phyloP scores from a whole-genome alignment of 2,113 vertebrate species.

The Pantherophis guttatus region DNA sequence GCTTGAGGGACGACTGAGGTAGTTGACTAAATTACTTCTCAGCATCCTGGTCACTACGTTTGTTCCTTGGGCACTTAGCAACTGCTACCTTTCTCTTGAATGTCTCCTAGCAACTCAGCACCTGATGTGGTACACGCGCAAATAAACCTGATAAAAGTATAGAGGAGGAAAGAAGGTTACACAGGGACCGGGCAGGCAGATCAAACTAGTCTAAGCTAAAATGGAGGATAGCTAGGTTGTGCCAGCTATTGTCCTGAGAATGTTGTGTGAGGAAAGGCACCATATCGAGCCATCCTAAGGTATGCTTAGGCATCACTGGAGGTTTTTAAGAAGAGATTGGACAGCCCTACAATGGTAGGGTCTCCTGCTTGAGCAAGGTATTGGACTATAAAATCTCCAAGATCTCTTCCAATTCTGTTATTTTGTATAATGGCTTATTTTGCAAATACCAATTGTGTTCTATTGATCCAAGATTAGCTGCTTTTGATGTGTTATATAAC shows the following conservation, averaged over 20 bases:
- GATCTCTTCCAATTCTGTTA: not conserved
- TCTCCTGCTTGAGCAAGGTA: not conserved
- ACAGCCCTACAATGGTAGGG: not conserved
- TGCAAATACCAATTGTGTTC: not conserved
- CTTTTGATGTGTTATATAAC: not conserved
- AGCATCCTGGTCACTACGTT: not conserved
- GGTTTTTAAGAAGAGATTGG: not conserved
- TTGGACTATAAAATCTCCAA: not conserved
- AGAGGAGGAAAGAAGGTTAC: not conserved
- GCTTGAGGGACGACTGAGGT: not conserved
- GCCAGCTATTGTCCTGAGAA: not conserved
- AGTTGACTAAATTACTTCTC: not conserved
- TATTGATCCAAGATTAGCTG: not conserved
- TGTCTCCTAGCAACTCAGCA: not conserved
- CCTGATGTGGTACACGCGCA: not conserved
- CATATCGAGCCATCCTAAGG: not conserved
- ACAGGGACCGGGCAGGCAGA: not conserved
- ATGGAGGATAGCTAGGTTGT: not conserved
- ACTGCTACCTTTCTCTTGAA: not conserved
- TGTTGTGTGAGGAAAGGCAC: not conserved
- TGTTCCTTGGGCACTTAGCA: conserved; percentile 1
- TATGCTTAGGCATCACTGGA: not conserved
- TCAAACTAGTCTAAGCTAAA: not conserved
- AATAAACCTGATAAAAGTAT: not conserved
- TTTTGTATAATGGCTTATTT: not conserved